Percentiles rank a stretch among this genome's conserved stretches.
Evolutionary conservation across 1,140 invertebrate genomes (phyloP).

Genomic region (Monochamus saltuarius): DNA sequence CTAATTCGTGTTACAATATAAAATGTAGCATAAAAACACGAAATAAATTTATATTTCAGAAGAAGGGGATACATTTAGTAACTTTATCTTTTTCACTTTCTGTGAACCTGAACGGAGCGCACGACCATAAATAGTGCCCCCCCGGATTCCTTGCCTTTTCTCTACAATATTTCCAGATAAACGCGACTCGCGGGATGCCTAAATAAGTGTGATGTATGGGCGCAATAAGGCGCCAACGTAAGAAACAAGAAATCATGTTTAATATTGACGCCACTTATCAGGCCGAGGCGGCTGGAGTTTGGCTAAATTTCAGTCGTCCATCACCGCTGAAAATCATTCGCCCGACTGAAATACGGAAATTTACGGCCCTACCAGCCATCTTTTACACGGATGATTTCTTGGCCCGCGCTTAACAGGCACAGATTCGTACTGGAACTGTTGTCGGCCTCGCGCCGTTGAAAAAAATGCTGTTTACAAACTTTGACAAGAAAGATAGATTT

Average conservation of each 20-base stretch:
- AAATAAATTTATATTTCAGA: no score
- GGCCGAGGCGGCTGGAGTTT: constrained; percentile 31
- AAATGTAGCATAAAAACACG: no score
- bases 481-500: no score
- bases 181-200: constrained; percentile 35
- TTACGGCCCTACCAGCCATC: constrained; percentile 35
- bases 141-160: constrained; percentile 8
- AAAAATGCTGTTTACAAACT: no score
- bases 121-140: neutral
- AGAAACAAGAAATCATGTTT: constrained; percentile 50
- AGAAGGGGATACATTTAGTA: no score
- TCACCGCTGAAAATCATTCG: constrained; percentile 46
- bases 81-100: no score
- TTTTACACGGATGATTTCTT: constrained; percentile 32
- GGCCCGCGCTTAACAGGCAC: constrained; percentile 26
- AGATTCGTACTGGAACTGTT: constrained; percentile 19
- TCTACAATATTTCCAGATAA: constrained; percentile 32
- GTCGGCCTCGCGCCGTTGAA: no score
- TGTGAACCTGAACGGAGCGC: no score
- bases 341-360: constrained; percentile 44
- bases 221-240: constrained; percentile 45
- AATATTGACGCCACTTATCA: constrained; percentile 50
- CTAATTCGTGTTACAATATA: no score
- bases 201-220: constrained; percentile 44
- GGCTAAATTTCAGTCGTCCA: constrained; percentile 47